A percentile compares a stretch with the other conserved stretches of the same genome.
Evolutionary conservation across 1,140 invertebrate genomes (phyloP).

Genomic region (Acyrthosiphon pisum): DNA sequence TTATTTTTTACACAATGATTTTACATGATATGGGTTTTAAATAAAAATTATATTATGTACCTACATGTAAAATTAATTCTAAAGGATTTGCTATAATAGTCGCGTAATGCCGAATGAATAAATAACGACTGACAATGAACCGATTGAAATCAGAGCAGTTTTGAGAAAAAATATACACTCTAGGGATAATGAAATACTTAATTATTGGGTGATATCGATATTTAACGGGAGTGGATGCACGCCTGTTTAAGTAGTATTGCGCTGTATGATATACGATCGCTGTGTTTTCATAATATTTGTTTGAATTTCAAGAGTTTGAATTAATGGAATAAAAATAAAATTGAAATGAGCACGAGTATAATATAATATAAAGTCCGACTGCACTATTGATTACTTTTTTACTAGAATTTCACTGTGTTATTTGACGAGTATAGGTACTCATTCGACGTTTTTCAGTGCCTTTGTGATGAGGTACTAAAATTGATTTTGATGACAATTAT

Average conservation of each 20-base stretch:
- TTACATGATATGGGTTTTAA: neutral
- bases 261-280: neutral
- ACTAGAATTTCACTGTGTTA: neutral
- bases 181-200: neutral
- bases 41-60: neutral
- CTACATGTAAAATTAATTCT: neutral
- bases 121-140: no score
- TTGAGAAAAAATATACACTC: neutral
- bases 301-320: neutral
- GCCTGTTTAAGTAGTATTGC: neutral
- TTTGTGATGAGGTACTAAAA: neutral
- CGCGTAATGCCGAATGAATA: neutral
- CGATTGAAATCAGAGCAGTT: neutral
- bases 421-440: neutral
- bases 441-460: neutral
- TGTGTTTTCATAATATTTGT: neutral
- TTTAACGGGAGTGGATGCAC: neutral
- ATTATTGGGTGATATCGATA: neutral
- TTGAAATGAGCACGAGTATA: neutral
- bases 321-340: neutral
- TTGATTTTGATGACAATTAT: neutral
- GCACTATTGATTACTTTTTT: neutral
- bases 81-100: neutral
- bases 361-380: neutral
- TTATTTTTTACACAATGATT: neutral